Evolutionary conservation across 2,797 vertebrate species (phyloP), one percentile per base, ranked within the genome.

Genomic region (Coccyzus lansbergi): DNA sequence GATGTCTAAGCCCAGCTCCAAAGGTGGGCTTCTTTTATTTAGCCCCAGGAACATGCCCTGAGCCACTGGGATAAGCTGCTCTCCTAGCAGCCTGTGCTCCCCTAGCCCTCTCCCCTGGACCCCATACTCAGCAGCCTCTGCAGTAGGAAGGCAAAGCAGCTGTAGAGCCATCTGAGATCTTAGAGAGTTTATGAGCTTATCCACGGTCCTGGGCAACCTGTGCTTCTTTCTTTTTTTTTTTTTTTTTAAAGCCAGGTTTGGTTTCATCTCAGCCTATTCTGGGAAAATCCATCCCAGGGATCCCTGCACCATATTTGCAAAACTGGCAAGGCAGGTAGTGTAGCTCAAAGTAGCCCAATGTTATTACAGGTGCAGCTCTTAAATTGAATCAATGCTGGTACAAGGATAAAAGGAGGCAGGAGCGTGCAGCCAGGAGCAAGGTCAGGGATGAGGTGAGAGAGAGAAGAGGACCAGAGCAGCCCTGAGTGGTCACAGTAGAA

Each of bases 131-230:
- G 5, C 2, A 2, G 44, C n/a, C 6, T 94, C 65, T 67, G 7
- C 2, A 0, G n/a, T 6, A 56, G 15, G 29, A 93, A 80, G 18
- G 19, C 1, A 3, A 84, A 83, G 46, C 12, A 79, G 15, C 25
- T 48, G 28, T 63, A 65, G 31, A 80, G 15, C 10, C 63, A 31
- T 48, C 21, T 87, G 60, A 26, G 9, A 10, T 70, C 42, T 65
- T 51, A 5, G 22, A 49, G 25, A 52, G 15, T 44, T 76, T 63
- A 48, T 74, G 53, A 77, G 8, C 44, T 53, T 56, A 77, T 33
- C 34, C 26, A 53, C 0, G 0, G 34, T 18, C 29, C 38, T 55
- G 21, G 6, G 16, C 7, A 70, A 80, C 2, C 10, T 31, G 15
- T 68, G 24, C 0, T 11, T 42, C 14, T 42, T 42, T 42, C 68